A percentile compares a stretch with the other conserved stretches of the same genome.
These are phyloP conservation scores for Clistopyga incitator DNA, from an alignment of 2,888 invertebrate genomes.

Conservation along the genomic window DNA sequence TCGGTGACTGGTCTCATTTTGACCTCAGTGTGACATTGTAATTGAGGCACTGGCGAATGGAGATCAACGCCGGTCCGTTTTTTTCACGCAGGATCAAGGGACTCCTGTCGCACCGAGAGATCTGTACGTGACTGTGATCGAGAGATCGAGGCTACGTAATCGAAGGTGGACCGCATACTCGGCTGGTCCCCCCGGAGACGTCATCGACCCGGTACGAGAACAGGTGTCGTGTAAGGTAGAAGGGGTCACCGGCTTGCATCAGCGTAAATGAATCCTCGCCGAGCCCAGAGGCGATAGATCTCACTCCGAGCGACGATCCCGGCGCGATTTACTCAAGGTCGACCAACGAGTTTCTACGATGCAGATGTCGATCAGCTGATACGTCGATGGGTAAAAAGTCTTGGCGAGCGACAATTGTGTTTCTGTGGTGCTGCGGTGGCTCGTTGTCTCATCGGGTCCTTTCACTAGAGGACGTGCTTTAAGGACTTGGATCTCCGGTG, in stretches of 20 bases:
- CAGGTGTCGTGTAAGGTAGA: slow-evolving; percentile 57
- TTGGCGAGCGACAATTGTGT: slow-evolving; percentile 1
- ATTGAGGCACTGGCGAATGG: background rate
- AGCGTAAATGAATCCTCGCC: slow-evolving; percentile 58
- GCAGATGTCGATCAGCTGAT: slow-evolving; percentile 45
- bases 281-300: slow-evolving; percentile 62
- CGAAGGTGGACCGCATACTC: slow-evolving; percentile 43
- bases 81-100: background rate
- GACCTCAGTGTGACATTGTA: background rate
- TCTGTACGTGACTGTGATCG: background rate
- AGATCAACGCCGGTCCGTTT: background rate
- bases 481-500: background rate
- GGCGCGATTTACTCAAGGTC: slow-evolving; percentile 58
- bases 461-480: background rate
- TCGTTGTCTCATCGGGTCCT: background rate
- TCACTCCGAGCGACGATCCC: slow-evolving; percentile 50
- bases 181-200: slow-evolving; percentile 33
- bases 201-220: slow-evolving; percentile 56
- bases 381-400: background rate
- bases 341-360: slow-evolving; percentile 35
- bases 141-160: slow-evolving; percentile 28
- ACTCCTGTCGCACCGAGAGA: background rate
- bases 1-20: background rate
- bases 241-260: slow-evolving; percentile 47
- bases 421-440: background rate